A percentile compares a stretch with the other conserved stretches of the same genome.
phyloP scores from a whole-genome alignment of 1,140 invertebrate species.

The Cepaea nemoralis region DNA sequence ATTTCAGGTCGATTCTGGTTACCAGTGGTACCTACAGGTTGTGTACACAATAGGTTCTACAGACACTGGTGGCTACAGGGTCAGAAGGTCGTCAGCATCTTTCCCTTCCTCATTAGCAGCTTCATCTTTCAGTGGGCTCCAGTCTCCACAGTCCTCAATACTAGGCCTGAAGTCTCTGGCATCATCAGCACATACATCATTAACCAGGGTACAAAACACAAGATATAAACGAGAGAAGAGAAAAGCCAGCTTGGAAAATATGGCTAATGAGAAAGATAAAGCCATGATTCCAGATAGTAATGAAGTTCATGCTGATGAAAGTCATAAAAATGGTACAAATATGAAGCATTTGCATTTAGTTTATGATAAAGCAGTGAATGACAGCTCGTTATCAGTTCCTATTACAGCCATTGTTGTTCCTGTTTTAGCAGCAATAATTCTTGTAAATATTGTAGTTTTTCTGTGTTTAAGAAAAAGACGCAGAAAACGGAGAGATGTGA shows the following conservation, averaged over 20 bases:
- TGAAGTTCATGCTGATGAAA: background rate
- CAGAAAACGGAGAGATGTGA: slow-evolving; percentile 17
- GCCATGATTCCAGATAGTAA: background rate
- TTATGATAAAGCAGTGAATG: background rate
- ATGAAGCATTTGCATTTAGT: slow-evolving; percentile 33
- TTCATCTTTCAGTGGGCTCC: background rate
- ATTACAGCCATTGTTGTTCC: background rate
- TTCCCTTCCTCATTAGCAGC: background rate
- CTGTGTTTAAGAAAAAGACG: slow-evolving; percentile 36
- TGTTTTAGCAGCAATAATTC: slow-evolving; percentile 22
- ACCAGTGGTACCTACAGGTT: slow-evolving; percentile 73
- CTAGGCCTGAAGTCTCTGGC: background rate
- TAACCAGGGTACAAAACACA: background rate
- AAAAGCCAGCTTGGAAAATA: background rate
- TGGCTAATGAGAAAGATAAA: background rate
- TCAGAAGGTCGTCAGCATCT: slow-evolving; percentile 38
- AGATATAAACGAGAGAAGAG: background rate
- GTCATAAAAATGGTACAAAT: slow-evolving; percentile 43
- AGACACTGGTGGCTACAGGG: slow-evolving; percentile 43
- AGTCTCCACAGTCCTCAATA: background rate
- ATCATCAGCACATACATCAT: background rate
- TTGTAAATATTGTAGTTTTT: slow-evolving; percentile 27
- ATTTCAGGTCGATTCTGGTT: slow-evolving; percentile 66
- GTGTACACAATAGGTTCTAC: slow-evolving; percentile 68
- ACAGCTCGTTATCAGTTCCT: background rate